Evolutionary conservation across 2,113 vertebrate species (phyloP), one percentile per base, ranked within the genome.

Genomic region (Chitala chitala): DNA sequence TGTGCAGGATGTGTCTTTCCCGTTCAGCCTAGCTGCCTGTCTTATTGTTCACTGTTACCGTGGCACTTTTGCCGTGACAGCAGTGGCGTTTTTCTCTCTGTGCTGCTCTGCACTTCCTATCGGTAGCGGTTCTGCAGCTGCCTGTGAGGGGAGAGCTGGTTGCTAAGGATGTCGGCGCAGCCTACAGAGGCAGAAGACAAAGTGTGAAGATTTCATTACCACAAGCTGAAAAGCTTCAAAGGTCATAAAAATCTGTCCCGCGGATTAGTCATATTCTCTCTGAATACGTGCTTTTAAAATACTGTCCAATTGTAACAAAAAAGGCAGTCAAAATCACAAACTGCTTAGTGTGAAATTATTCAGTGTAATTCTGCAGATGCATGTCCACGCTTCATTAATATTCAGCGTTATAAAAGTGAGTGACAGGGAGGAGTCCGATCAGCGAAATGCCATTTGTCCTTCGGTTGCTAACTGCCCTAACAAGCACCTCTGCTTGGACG

Each of bases 401-500:
- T 68, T 22, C 64, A 68, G 64, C 24, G 64, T 38, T 46, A 29
- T 40, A 20, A 24, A 42, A 2, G 33, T 42, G 33, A 56, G 69
- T 6, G 33, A 10, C 26, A 54, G 3, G 44, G 72, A 20, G 17
- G 59, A 13, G 69, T 54, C 53, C 63, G 63, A 68, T 29, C 55
- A 40, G 38, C 59, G 26, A 46, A 24, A 22, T n/a, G 33, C 50
- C 53, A 33, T 5, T 83, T 83, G 75, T 82, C 75, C 80, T 76
- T 58, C 75, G 58, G 12, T 51, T 20, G 48, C 48, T 51, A 51
- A 51, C 12, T 63, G 13, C 73, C 22, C 76, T 5, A 31, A 72
- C 83, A 82, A 86, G 79, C 15, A 26, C 13, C 7, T 72, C 22
- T 5, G 29, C 72, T 59, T 59, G 61, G 55, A 76, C 78, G 75